These are phyloP conservation scores for Cantharis rufa DNA, from an alignment of 2,888 invertebrate genomes.

Conservation along the genomic window DNA sequence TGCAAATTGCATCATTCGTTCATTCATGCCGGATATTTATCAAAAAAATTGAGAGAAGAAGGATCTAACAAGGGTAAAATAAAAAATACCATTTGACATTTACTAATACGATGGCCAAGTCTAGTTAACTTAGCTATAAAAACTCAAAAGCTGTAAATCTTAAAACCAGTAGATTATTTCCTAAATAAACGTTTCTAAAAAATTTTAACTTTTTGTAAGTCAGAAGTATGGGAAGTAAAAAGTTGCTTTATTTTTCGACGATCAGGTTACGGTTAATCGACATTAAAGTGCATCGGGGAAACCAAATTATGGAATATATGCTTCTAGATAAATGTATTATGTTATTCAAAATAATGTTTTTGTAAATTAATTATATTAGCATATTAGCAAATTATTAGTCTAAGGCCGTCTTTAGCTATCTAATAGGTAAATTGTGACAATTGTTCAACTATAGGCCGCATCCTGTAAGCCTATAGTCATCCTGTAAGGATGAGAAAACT, in stretches of 20 bases:
- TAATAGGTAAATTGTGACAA: too few relatives aligned
- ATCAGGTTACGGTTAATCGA: background rate
- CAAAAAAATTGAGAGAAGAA: slow-evolving; percentile 32
- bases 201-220: background rate
- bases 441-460: too few relatives aligned
- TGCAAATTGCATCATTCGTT: slow-evolving; percentile 40
- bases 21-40: slow-evolving; percentile 36
- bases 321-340: background rate
- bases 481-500: too few relatives aligned
- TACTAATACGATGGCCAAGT: background rate
- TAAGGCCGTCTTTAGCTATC: too few relatives aligned
- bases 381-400: too few relatives aligned
- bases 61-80: slow-evolving; percentile 18
- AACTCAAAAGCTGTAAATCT: background rate
- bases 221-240: background rate
- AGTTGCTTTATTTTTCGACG: background rate
- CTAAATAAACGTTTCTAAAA: background rate
- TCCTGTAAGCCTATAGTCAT: too few relatives aligned
- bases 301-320: background rate
- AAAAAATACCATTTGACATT: slow-evolving; percentile 2
- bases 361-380: background rate
- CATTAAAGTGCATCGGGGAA: background rate
- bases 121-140: background rate
- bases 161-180: background rate
- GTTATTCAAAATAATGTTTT: background rate